Conservation (phyloP, 2,888 invertebrate genomes). For the Dasypogon diadema region DNA sequence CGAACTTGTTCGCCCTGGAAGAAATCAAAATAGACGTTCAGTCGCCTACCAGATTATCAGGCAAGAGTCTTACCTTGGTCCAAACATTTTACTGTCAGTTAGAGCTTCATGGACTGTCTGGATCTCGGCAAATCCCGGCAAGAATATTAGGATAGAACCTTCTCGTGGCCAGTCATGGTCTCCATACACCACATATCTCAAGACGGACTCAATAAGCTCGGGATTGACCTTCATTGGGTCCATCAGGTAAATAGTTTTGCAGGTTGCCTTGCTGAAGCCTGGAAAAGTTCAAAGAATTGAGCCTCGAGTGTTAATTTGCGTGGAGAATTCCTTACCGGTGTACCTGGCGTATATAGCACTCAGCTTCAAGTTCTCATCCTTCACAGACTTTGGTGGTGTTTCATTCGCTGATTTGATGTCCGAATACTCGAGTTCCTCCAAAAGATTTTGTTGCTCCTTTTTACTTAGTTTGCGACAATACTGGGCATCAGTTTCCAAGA, state of each 20-base stretch:
- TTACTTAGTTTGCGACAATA: constrained; percentile 73
- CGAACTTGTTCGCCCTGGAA: constrained; percentile 72
- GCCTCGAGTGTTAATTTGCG: neutral
- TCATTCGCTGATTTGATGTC: constrained; percentile 72
- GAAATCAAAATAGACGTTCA: constrained; percentile 58
- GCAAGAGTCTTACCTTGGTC: constrained; percentile 69
- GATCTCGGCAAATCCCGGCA: constrained; percentile 85
- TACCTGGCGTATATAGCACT: constrained; percentile 78
- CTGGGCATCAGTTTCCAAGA: constrained; percentile 73
- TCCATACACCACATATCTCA: constrained; percentile 77
- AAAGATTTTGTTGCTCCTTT: constrained; percentile 73
- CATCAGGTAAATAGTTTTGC: constrained; percentile 82
- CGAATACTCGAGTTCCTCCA: constrained; percentile 75
- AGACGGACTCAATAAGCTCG: constrained; percentile 79
- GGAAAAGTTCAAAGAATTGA: constrained; percentile 46
- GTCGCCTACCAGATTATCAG: neutral
- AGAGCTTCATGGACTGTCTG: constrained; percentile 78
- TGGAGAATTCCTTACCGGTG: constrained; percentile 66
- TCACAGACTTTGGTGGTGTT: constrained; percentile 74
- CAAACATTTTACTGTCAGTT: constrained; percentile 75
- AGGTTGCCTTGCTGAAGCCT: constrained; percentile 74
- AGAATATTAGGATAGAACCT: constrained; percentile 83
- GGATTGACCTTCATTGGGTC: constrained; percentile 83
- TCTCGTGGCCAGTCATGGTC: constrained; percentile 71
- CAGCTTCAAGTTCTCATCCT: constrained; percentile 79